phyloP scores from a whole-genome alignment of 1,140 invertebrate genomes.

The Aporrectodea caliginosa region DNA sequence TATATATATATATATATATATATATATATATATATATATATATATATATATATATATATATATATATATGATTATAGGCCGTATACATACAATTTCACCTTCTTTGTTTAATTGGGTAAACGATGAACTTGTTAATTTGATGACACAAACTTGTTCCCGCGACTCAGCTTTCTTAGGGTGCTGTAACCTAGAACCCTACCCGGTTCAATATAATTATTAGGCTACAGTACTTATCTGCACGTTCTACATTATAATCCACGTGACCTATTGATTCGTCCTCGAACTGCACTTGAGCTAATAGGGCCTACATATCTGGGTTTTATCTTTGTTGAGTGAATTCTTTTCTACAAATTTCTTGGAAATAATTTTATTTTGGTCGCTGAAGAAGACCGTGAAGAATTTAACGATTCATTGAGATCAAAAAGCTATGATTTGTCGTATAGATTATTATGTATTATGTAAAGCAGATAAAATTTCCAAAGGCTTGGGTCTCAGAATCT shows the following conservation, averaged over 20 bases:
- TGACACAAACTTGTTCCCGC: background rate
- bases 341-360: background rate
- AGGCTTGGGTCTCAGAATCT: background rate
- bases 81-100: background rate
- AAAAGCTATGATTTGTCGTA: no score
- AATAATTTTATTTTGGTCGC: background rate
- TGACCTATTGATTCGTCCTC: no score
- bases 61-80: background rate
- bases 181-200: no score
- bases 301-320: no score
- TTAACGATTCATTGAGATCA: background rate
- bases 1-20: background rate
- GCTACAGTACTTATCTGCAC: background rate
- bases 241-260: background rate
- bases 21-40: background rate
- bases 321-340: no score
- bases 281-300: no score
- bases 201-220: no score
- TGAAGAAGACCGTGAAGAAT: background rate
- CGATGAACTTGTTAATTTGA: background rate
- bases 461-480: no score
- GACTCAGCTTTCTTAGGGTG: background rate
- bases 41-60: background rate
- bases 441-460: no score
- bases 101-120: background rate